Evolutionary conservation across 2,888 invertebrate species (phyloP).

Genomic region (Micropterix aruncella): DNA sequence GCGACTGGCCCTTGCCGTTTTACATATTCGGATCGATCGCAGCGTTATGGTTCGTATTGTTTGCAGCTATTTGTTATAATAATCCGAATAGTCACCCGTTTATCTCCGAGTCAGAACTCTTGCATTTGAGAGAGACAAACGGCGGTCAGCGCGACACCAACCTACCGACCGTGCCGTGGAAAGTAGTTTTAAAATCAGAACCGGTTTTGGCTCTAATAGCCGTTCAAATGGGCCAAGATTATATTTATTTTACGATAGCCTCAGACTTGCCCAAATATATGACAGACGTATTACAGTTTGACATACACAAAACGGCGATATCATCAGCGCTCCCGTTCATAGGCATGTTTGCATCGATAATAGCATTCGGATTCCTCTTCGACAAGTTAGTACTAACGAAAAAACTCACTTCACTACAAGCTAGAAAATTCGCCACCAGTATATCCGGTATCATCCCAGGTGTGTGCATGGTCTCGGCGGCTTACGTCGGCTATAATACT

Average conservation of each 20-base stretch:
- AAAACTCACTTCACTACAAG: constrained; percentile 40
- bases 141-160: constrained; percentile 37
- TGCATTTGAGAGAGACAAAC: constrained; percentile 49
- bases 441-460: constrained; percentile 54
- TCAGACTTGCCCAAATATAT: constrained; percentile 58
- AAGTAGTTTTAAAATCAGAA: constrained; percentile 49
- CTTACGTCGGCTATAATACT: constrained; percentile 53
- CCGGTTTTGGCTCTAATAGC: constrained; percentile 63
- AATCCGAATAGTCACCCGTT: constrained; percentile 61
- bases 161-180: constrained; percentile 56
- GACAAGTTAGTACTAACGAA: constrained; percentile 51
- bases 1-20: too few relatives aligned
- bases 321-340: constrained; percentile 51
- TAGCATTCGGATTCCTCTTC: constrained; percentile 49
- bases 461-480: constrained; percentile 50
- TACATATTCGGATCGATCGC: too few relatives aligned
- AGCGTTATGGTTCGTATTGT: too few relatives aligned
- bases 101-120: constrained; percentile 55
- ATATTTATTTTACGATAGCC: constrained; percentile 58
- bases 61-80: constrained; percentile 52
- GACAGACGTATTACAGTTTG: constrained; percentile 51
- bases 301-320: constrained; percentile 47
- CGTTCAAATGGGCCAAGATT: constrained; percentile 48
- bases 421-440: constrained; percentile 53
- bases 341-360: constrained; percentile 51